Base-by-base conservation (phyloP, 1,140 invertebrate species). In the Arctopsyche grandis region DNA sequence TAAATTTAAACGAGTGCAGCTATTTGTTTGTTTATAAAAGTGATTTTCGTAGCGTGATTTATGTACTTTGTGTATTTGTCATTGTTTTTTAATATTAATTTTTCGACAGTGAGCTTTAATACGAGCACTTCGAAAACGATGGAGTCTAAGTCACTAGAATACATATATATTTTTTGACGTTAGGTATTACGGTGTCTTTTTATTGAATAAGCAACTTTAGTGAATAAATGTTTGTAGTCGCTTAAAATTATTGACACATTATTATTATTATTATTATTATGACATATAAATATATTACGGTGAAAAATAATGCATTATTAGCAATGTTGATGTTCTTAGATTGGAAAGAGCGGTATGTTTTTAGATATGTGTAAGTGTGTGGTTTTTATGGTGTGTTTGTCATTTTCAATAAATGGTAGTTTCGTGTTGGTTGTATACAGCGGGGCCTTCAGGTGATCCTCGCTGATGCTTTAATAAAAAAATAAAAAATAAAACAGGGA, bases 131-230 rank as follows among this genome's bases (percentile, higher is more conserved):
- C 70, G 19, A 9, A 78, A 81, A 69, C 70, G 69, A 80, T 44
- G 52, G 76, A 77, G 80, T 80, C 81, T 82, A 80, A 82, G 78
- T 82, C 81, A 80, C 70, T 82, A 82, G 81, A 79, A n/a, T 75
- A 38, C 14, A 29, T 26, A 69, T 82, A 82, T 82, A 82, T 82
- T 79, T 82, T 82, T 81, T 77, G 80, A 81, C 70, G 69, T 81
- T 75, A 76, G 38, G 44, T 44, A 73, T 29, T 66, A 60, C 56
- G 63, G 43, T 80, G 77, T n/a, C 43, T 73, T 80, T 81, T 81
- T 81, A 16, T 21, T 5, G 70, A 44, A 73, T 80, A 22, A 56
- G 21, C 16, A 16, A 38, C 9, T 26, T 73, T 70, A 78, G 69
- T 48, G 16, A 73, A 78, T 78, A 46, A 78, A 78, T 78, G 77